Base-by-base conservation (phyloP, 1,140 invertebrate genomes). In the Nebria ingens region DNA sequence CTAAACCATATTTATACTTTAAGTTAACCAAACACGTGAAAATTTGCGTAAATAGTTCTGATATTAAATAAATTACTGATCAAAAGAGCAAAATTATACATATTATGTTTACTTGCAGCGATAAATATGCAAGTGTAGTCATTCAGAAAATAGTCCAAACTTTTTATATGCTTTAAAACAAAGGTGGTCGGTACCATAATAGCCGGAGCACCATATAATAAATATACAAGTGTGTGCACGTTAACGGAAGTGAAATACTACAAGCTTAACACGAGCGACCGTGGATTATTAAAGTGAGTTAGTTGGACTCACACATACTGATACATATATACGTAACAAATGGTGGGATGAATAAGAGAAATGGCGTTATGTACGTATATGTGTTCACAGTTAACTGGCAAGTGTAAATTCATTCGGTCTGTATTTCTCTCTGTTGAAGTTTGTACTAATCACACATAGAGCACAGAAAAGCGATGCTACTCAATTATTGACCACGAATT, bases 401-500 rank as follows among this genome's bases (percentile, higher is more conserved):
- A 45, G 6, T 45, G 25, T 13, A 6, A 29, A 11, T 45, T 6
- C 40, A 45, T 17, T 45, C 40, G 6, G 15, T 45, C 3, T 17
- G 40, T 17, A 45, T 3, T 45, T 12, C 6, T 3, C 6, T 45
- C 40, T 11, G 15, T 45, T 17, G 9, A 45, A 45, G 40, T 45
- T 17, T 45, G 3, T 12, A 17, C 40, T 45, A 45, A 45, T 45
- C 17, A 45, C 40, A 12, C 40, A 4, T n/a, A n/a, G n/a, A n/a
- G 17, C 17, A 45, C 40, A 45, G 9, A 45, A 17, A 45, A 6
- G 9, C 15, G 15, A 17, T 17, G 15, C 40, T 45, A 45, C 17
- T 45, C 40, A 45, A 45, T 45, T 45, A 45, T 45, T 17, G 40
- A 45, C 40, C 40, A 17, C 40, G 40, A 45, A 45, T 45, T 45